Conservation (phyloP, 2,888 invertebrate species). For the Tachina lurida region DNA sequence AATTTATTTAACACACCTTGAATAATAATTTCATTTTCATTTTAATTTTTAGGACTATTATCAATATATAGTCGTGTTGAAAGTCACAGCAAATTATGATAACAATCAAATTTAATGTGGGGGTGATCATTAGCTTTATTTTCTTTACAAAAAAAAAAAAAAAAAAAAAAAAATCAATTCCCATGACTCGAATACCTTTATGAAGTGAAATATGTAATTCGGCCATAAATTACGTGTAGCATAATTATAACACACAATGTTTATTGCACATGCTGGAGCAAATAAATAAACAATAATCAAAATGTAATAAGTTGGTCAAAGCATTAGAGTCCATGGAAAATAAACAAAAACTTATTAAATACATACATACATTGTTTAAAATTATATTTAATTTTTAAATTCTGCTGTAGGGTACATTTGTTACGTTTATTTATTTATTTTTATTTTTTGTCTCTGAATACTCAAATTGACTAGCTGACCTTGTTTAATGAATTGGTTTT, state of each 20-base stretch:
- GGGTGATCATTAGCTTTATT: constrained; percentile 33
- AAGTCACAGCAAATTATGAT: constrained; percentile 12
- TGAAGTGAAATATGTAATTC: constrained; percentile 24
- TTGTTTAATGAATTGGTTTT: constrained; percentile 30
- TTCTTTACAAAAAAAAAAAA: background rate
- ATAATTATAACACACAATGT: background rate
- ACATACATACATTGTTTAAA: constrained; percentile 24
- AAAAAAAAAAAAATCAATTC: background rate
- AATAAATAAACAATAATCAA: constrained; percentile 11
- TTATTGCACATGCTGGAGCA: background rate
- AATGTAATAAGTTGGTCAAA: constrained; percentile 18
- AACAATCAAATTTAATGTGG: constrained; percentile 27
- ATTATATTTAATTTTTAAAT: constrained; percentile 42
- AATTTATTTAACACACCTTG: constrained; percentile 47
- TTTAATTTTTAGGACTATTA: background rate
- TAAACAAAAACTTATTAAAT: background rate
- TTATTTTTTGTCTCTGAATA: background rate
- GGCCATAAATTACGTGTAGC: constrained; percentile 13
- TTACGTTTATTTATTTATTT: background rate
- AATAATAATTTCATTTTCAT: constrained; percentile 8
- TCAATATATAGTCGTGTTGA: background rate
- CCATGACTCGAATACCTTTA: constrained; percentile 43
- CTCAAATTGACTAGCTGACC: constrained; percentile 32
- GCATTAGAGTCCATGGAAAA: background rate
- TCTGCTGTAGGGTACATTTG: constrained; percentile 36